A percentile compares a stretch with the other conserved stretches of the same genome.
Conservation (phyloP, 2,888 invertebrate species). For the Actias luna region DNA sequence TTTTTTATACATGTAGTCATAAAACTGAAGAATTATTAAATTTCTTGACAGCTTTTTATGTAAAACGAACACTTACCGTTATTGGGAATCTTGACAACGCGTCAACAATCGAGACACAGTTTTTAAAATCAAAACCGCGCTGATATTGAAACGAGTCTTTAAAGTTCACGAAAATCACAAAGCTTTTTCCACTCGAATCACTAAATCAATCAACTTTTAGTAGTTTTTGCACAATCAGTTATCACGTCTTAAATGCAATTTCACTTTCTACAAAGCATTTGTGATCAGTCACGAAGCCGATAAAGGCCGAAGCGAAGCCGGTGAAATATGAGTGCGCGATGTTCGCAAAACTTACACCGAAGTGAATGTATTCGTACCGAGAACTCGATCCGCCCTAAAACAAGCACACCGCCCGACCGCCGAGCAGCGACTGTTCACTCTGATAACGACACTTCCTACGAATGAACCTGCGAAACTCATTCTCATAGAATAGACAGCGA, state of each 20-base stretch:
- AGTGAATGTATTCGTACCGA: constrained; percentile 43
- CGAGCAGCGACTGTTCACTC: constrained; percentile 81
- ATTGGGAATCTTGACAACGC: constrained; percentile 45
- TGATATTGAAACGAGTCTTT: constrained; percentile 72
- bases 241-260: constrained; percentile 61
- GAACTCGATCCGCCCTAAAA: constrained; percentile 43
- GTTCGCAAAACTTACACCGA: constrained; percentile 72
- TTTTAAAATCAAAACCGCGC: constrained; percentile 70
- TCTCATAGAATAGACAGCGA: constrained; percentile 48
- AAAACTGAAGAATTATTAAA: neutral
- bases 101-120: constrained; percentile 76
- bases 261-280: constrained; percentile 68
- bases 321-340: constrained; percentile 58
- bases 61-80: constrained; percentile 55
- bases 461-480: constrained; percentile 71
- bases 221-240: constrained; percentile 63
- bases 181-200: constrained; percentile 55
- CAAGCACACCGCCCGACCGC: constrained; percentile 70
- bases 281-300: constrained; percentile 59
- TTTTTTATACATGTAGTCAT: neutral
- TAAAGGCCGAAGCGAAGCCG: constrained; percentile 42
- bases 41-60: neutral
- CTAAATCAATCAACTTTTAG: constrained; percentile 56
- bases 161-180: constrained; percentile 52
- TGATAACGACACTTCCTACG: constrained; percentile 76